These are phyloP conservation scores for Eumacrocentrus americanus DNA, from an alignment of 2,888 invertebrate species.

Conservation along the genomic window DNA sequence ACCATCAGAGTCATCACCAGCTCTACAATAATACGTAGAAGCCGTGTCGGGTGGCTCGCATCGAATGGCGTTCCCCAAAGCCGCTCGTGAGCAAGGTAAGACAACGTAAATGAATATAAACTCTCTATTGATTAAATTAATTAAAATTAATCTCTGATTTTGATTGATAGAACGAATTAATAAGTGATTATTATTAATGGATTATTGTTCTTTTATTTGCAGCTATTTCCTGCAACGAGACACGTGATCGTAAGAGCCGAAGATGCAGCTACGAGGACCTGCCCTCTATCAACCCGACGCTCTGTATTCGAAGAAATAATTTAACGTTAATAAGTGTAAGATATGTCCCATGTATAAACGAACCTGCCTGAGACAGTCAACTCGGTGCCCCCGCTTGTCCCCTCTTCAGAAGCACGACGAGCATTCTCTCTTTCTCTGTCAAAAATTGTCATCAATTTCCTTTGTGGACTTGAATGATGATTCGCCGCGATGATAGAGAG, in stretches of 20 bases:
- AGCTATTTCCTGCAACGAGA: conserved; percentile 42
- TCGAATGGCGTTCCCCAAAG: conserved; percentile 40
- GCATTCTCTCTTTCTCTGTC: neutral
- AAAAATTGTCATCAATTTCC: neutral
- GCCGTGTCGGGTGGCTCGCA: conserved; percentile 39
- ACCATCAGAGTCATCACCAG: conserved; percentile 55
- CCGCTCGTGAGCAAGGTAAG: conserved; percentile 38
- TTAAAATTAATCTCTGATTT: conserved; percentile 4
- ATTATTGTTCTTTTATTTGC: conserved; percentile 33
- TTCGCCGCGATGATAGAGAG: neutral
- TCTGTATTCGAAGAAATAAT: conserved; percentile 45
- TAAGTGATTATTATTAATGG: neutral
- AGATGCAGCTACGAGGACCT: conserved; percentile 39
- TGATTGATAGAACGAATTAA: neutral
- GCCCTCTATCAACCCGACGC: conserved; percentile 40
- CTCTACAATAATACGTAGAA: conserved; percentile 59
- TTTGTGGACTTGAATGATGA: neutral
- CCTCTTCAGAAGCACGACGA: conserved; percentile 32
- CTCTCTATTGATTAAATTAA: conserved; percentile 5
- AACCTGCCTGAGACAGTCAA: neutral
- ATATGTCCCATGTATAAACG: conserved; percentile 55
- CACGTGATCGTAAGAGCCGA: conserved; percentile 39
- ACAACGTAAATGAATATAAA: neutral
- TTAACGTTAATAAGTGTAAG: conserved; percentile 51
- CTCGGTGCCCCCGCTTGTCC: conserved; percentile 40